Base-by-base conservation (phyloP, 2,888 invertebrate species). In the Dryomyza anilis region DNA sequence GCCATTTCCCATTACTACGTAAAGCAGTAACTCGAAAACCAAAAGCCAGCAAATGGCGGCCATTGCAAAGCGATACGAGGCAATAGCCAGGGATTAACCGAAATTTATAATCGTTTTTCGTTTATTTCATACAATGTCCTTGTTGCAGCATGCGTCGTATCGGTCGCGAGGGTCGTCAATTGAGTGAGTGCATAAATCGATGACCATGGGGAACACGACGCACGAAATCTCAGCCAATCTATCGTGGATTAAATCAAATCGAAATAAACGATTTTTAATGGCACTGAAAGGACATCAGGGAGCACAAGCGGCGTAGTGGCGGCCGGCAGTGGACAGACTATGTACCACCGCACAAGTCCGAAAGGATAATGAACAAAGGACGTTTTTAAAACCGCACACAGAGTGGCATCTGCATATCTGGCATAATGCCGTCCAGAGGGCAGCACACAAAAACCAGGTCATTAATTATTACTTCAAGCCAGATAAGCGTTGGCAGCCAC, bases 231-330 rank as follows among this genome's bases (percentile, higher is more conserved):
- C 63, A 70, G 73, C 73, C 75, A 80, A 79, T 81, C 77, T 78
- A 78, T 79, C 78, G 75, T 76, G 82, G 81, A 81, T 81, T 82
- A 81, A 81, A 81, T 81, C 81, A 81, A 82, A 81, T 81, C 82
- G 82, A 81, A 82, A 80, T 81, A 82, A 81, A 82, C 81, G 81
- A 81, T 82, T 81, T 81, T 81, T 81, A 81, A 81, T 81, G 82
- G 82, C 73, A 68, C 67, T 27, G 45, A 36, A 57, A n/a, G n/a
- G n/a, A n/a, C n/a, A n/a, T 39, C 23, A 16, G 43, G 61, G 23
- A 53, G 52, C 43, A 7, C 29, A 25, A 7, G 27, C 14, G 25
- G n/a, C n/a, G 39, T n/a, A n/a, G 7, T 6, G 30, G 33, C 27
- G 16, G 39, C n/a, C 33, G 21, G 58, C 10, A 7, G 3, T 29